These are phyloP conservation scores for Verasper variegatus DNA, from an alignment of 2,113 vertebrate species.

Conservation along the genomic window DNA sequence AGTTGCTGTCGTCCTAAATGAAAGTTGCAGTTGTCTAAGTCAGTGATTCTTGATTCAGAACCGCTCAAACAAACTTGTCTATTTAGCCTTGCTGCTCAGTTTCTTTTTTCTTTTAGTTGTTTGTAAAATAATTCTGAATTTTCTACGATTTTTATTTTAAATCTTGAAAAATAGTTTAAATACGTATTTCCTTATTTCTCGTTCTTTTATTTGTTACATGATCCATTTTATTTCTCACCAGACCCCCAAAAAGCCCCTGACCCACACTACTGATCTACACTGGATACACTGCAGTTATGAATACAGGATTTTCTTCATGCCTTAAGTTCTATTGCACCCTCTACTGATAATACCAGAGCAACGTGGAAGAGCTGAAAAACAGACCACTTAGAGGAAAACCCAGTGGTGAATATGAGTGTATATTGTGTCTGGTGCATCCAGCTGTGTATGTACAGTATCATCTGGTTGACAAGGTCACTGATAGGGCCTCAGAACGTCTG, in stretches of 20 bases:
- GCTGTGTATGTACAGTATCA: slow-evolving; percentile 66
- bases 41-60: not conserved
- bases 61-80: not conserved
- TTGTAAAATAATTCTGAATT: too few relatives aligned
- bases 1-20: not conserved
- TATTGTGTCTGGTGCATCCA: slow-evolving; percentile 61
- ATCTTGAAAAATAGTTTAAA: too few relatives aligned
- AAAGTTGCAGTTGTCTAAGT: too few relatives aligned
- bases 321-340: slow-evolving; percentile 31
- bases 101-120: too few relatives aligned
- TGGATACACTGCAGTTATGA: not conserved
- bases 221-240: not conserved
- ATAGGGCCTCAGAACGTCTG: slow-evolving; percentile 64
- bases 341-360: slow-evolving; percentile 28
- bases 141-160: too few relatives aligned
- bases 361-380: slow-evolving; percentile 17
- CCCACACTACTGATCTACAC: not conserved
- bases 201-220: too few relatives aligned
- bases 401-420: slow-evolving; percentile 52
- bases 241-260: not conserved
- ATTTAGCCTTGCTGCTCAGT: too few relatives aligned
- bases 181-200: not conserved
- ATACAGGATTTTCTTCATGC: not conserved
- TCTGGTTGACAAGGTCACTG: slow-evolving; percentile 70
- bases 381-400: slow-evolving; percentile 44